These are phyloP conservation scores for Zaprionus davidi DNA, from an alignment of 1,140 invertebrate species.

Conservation along the genomic window DNA sequence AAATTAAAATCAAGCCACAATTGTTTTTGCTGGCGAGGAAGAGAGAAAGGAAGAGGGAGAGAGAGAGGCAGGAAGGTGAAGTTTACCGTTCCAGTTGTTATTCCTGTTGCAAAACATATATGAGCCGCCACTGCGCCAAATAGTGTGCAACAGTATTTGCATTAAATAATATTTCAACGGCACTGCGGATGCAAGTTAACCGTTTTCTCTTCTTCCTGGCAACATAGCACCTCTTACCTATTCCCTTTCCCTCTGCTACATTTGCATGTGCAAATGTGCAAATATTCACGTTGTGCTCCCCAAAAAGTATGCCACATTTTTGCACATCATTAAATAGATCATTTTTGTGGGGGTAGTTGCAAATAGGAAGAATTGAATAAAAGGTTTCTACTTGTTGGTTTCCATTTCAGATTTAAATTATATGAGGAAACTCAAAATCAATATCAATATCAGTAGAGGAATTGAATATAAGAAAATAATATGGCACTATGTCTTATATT, in stretches of 20 bases:
- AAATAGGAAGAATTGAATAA: not conserved
- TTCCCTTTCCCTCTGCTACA: not conserved
- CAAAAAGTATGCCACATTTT: constrained; percentile 59
- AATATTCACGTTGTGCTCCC: constrained; percentile 39
- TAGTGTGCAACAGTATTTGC: constrained; percentile 63
- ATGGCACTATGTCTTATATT: no score
- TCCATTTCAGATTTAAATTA: no score
- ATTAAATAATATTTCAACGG: constrained; percentile 66
- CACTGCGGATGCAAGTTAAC: constrained; percentile 58
- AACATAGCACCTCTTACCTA: not conserved
- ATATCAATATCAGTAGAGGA: no score
- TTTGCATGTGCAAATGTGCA: constrained; percentile 46
- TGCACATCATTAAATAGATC: constrained; percentile 59
- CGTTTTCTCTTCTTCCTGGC: constrained; percentile 5
- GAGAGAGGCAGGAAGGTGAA: not conserved
- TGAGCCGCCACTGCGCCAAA: constrained; percentile 56
- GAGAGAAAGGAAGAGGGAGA: not conserved
- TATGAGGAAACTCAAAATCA: no score
- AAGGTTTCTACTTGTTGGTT: no score
- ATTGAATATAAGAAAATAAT: no score
- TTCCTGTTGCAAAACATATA: not conserved
- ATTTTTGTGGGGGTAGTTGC: not conserved
- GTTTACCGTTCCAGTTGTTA: not conserved
- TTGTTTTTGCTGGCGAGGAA: constrained; percentile 8
- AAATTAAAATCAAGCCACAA: constrained; percentile 56